phyloP scores from a whole-genome alignment of 2,888 invertebrate genomes.

The Erebia epiphron region DNA sequence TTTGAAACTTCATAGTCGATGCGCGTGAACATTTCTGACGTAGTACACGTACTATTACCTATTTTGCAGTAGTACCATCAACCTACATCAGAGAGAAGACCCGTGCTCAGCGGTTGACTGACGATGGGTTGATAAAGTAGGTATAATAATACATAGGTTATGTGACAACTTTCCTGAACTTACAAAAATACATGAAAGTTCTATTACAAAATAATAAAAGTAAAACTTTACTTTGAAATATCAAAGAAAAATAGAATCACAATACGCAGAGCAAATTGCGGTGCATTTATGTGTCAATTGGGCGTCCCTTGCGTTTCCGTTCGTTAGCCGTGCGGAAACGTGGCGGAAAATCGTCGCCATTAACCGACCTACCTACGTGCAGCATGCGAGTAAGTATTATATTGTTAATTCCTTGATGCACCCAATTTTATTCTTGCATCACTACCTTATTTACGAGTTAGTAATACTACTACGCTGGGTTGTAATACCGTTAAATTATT shows the following conservation, averaged over 20 bases:
- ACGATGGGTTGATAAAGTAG: too few relatives aligned
- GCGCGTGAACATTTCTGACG: too few relatives aligned
- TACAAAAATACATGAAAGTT: too few relatives aligned
- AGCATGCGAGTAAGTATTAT: background rate
- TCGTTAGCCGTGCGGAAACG: slow-evolving; percentile 29
- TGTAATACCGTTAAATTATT: too few relatives aligned
- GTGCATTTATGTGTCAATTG: slow-evolving; percentile 31
- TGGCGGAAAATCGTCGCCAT: slow-evolving; percentile 21
- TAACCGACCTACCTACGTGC: slow-evolving; percentile 1
- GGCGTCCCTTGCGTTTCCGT: slow-evolving; percentile 31
- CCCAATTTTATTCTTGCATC: background rate
- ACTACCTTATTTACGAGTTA: too few relatives aligned
- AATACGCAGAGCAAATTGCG: slow-evolving; percentile 22
- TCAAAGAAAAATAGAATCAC: slow-evolving; percentile 17
- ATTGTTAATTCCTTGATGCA: background rate
- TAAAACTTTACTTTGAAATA: background rate
- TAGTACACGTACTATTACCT: too few relatives aligned
- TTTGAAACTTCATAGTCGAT: too few relatives aligned
- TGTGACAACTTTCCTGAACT: background rate
- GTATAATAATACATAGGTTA: background rate
- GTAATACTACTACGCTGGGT: background rate
- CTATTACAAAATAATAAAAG: too few relatives aligned
- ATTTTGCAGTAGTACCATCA: too few relatives aligned
- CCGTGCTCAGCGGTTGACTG: too few relatives aligned
- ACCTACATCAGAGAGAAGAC: too few relatives aligned